These are phyloP conservation scores for Phaethon lepturus DNA, from an alignment of 2,113 vertebrate species.

Conservation along the genomic window DNA sequence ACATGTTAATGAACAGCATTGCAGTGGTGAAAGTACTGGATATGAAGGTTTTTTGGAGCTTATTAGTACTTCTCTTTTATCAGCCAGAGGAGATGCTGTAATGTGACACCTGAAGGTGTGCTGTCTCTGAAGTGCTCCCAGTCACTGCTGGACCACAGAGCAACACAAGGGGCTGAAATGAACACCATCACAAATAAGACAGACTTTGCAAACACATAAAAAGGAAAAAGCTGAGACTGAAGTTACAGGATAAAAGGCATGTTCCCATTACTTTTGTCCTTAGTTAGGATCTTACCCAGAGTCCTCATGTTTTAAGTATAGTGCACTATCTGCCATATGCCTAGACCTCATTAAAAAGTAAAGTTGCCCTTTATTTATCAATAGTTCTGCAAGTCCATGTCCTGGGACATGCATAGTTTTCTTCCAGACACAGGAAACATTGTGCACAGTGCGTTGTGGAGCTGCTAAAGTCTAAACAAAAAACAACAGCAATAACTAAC, in stretches of 20 bases:
- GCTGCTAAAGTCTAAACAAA: background rate
- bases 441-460: background rate
- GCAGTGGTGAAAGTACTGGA: background rate
- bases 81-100: background rate
- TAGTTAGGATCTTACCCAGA: background rate
- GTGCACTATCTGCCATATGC: background rate
- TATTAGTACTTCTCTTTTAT: conserved; percentile 40
- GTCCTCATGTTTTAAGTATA: background rate
- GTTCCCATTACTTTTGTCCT: conserved; percentile 14
- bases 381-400: background rate
- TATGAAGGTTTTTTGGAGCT: conserved; percentile 1
- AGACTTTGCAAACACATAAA: conserved; percentile 20
- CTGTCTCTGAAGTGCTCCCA: conserved; percentile 47
- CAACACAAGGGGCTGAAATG: background rate
- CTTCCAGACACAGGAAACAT: background rate
- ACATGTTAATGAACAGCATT: conserved; percentile 50
- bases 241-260: conserved; percentile 9
- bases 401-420: background rate
- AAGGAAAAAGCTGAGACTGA: conserved; percentile 10
- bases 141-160: conserved; percentile 48
- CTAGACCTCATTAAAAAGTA: conserved; percentile 8
- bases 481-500: background rate
- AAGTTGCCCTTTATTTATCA: background rate
- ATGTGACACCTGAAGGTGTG: background rate
- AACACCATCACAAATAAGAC: background rate